These are phyloP conservation scores for Odontamblyopus rebecca DNA, from an alignment of 2,797 vertebrate genomes.

Conservation along the genomic window DNA sequence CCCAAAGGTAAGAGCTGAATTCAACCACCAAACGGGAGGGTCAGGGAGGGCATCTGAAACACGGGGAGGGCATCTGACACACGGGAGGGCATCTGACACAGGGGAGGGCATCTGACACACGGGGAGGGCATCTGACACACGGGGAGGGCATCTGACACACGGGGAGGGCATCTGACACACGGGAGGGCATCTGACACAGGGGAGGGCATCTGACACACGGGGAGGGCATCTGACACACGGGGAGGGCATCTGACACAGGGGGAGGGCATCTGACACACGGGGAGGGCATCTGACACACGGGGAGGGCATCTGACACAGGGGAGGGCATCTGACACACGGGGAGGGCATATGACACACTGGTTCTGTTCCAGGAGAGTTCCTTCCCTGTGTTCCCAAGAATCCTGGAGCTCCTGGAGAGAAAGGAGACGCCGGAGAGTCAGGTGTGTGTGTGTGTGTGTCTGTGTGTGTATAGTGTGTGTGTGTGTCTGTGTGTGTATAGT, in stretches of 20 bases:
- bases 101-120: not conserved
- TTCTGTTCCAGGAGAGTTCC: conserved; percentile 60
- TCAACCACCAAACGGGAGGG: no score
- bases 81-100: not conserved
- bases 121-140: not conserved
- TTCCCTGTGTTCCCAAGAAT: conserved; percentile 51
- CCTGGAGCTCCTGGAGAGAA: conserved; percentile 62
- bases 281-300: not conserved
- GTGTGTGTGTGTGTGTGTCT: not conserved
- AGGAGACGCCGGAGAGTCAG: conserved; percentile 60
- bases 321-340: not conserved
- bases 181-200: not conserved
- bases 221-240: not conserved
- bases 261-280: no score
- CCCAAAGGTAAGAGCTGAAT: not conserved
- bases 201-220: not conserved
- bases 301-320: not conserved
- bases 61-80: not conserved
- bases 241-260: not conserved
- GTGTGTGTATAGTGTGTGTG: no score
- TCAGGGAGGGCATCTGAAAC: not conserved
- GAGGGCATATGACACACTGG: not conserved
- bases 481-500: no score
- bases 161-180: no score
- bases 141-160: no score